phyloP scores from a whole-genome alignment of 1,140 invertebrate species.

The Drosophila watanabei region DNA sequence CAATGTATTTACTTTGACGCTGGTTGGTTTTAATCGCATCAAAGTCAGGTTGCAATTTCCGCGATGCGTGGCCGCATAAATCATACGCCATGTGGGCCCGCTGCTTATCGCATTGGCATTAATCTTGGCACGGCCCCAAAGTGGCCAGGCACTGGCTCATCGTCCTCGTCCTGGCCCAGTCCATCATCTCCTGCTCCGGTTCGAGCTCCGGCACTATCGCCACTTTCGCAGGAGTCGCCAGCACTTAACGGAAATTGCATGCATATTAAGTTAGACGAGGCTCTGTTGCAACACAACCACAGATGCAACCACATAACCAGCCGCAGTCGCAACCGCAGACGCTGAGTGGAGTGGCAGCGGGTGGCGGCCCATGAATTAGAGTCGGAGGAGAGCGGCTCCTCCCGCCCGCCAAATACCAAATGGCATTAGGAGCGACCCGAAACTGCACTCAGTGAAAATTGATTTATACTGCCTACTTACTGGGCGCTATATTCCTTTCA shows the following conservation, averaged over 20 bases:
- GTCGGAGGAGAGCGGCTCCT: background rate
- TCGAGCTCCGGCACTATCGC: conserved; percentile 16
- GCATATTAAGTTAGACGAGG: conserved; percentile 74
- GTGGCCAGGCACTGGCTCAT: conserved; percentile 26
- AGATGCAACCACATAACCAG: conserved; percentile 42
- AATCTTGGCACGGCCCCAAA: conserved; percentile 71
- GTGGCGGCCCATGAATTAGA: conserved; percentile 26
- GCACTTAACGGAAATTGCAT: conserved; percentile 83
- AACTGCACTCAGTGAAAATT: conserved; percentile 78
- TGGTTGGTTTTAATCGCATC: conserved; percentile 59
- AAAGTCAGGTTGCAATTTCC: conserved; percentile 77
- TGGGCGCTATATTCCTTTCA: conserved; percentile 90
- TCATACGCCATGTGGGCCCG: conserved; percentile 72
- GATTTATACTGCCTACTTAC: conserved; percentile 86
- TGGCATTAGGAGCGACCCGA: conserved; percentile 60
- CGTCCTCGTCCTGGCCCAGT: background rate
- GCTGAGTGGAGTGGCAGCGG: conserved; percentile 19
- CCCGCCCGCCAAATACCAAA: conserved; percentile 23
- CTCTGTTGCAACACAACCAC: conserved; percentile 24
- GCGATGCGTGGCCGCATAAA: conserved; percentile 74
- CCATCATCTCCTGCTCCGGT: background rate
- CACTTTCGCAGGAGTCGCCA: conserved; percentile 38
- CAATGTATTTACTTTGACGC: conserved; percentile 38
- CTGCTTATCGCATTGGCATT: conserved; percentile 80
- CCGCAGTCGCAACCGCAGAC: conserved; percentile 27